Percentiles rank a stretch among this genome's conserved stretches.
These are phyloP conservation scores for Acanthosepion esculentum DNA, from an alignment of 2,888 invertebrate genomes.

Conservation along the genomic window DNA sequence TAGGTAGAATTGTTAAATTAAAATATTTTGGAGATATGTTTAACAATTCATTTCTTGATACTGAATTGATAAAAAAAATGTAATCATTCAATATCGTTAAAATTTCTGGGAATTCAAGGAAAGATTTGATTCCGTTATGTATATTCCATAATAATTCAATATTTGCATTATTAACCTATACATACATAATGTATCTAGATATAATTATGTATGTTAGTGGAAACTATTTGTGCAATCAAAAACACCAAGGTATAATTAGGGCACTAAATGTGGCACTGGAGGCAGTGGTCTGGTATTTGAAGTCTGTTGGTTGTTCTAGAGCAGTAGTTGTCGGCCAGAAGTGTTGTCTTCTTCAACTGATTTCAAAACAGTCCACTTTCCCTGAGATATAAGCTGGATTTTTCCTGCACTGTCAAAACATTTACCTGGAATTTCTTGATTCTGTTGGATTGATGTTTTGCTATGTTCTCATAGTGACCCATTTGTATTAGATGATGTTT, in stretches of 20 bases:
- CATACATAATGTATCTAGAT: neutral
- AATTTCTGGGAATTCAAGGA: neutral
- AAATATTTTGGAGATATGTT: neutral
- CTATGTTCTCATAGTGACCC: neutral
- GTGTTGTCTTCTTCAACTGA: neutral
- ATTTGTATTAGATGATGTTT: neutral
- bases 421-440: neutral
- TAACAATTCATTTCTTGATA: neutral
- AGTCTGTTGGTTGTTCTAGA: neutral
- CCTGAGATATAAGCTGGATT: constrained; percentile 22
- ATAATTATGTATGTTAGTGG: neutral
- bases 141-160: neutral
- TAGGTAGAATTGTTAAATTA: neutral
- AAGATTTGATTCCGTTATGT: neutral
- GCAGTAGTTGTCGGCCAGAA: constrained; percentile 33
- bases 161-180: neutral
- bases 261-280: constrained; percentile 33
- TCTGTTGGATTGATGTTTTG: neutral
- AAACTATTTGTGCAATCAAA: neutral
- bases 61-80: neutral
- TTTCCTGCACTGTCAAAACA: constrained; percentile 9
- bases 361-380: constrained; percentile 20
- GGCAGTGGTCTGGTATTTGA: neutral
- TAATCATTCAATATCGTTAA: neutral
- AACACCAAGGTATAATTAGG: neutral